Conservation (phyloP, 2,888 invertebrate genomes). For the Lasioglossum villosulum region DNA sequence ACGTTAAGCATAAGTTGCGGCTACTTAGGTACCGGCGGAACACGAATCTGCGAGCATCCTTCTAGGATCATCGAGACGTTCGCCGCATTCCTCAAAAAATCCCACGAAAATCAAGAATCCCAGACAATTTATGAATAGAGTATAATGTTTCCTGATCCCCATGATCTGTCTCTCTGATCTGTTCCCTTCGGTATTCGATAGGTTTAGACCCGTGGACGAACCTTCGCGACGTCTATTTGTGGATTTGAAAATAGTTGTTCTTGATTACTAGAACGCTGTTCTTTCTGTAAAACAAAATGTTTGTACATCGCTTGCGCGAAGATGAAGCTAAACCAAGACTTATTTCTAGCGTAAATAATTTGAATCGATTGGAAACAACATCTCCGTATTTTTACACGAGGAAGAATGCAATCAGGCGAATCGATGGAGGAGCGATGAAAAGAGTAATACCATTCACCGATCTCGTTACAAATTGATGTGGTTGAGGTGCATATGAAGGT, state of each 20-base stretch:
- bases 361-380: too few species aligned
- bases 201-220: neutral
- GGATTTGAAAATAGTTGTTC: neutral
- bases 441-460: neutral
- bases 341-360: too few species aligned
- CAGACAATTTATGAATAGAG: neutral
- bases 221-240: neutral
- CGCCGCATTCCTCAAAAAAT: neutral
- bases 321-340: too few species aligned
- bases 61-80: neutral
- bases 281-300: too few species aligned
- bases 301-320: too few species aligned
- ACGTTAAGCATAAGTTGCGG: neutral
- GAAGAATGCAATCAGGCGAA: neutral
- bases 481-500: neutral
- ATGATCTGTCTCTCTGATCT: too few species aligned
- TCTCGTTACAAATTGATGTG: neutral
- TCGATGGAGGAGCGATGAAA: neutral
- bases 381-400: too few species aligned
- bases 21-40: neutral
- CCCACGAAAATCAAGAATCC: neutral
- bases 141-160: neutral
- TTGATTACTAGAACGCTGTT: too few species aligned
- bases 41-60: neutral
- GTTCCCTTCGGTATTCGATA: neutral